Base-by-base conservation (phyloP, 2,113 vertebrate genomes). In the Pyxicephalus adspersus region DNA sequence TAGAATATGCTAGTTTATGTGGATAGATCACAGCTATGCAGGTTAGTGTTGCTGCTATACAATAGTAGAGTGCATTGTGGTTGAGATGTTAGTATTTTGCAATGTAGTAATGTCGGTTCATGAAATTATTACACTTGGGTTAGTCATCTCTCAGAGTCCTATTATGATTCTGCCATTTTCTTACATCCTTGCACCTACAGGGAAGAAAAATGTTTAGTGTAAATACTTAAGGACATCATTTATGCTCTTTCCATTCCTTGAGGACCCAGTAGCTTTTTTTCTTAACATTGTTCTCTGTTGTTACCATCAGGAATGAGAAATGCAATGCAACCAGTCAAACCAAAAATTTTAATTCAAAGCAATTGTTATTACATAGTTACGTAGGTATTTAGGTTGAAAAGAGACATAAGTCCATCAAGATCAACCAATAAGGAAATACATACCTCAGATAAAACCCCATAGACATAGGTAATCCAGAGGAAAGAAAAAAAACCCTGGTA, bases 71-170 rank as follows among this genome's bases (percentile, higher is more conserved):
- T 7, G 28, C 22, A 25, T 38, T 68, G 25, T 25, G 57, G 6
- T 60, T 60, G 6, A 6, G 22, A 13, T 45, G 1, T 19, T 3
- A 3, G 20, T 1, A 38, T 20, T 2, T 66, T 66, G 64, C n/a
- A 45, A n/a, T 19, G 34, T 50, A 50, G 5, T 18, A n/a, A 68
- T n/a, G 15, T 23, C 38, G 51, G 15, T 50, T 13, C 23, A 17
- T 26, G 2, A 8, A 28, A 34, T 19, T 45, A 68, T 79, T 79
- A 79, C 64, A 45, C 52, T 58, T 19, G 54, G 38, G 55, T 50
- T 68, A 68, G 64, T 58, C 77, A 79, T 79, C 23, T 60, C 22
- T 22, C 64, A 68, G 9, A 52, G 20, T 68, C 34, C 29, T 68
- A 68, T 18, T 65, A 16, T 3, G 19, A 22, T 4, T 19, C 11